Evolutionary conservation across 2,888 invertebrate species (phyloP).

Genomic region (Pollenia labialis): DNA sequence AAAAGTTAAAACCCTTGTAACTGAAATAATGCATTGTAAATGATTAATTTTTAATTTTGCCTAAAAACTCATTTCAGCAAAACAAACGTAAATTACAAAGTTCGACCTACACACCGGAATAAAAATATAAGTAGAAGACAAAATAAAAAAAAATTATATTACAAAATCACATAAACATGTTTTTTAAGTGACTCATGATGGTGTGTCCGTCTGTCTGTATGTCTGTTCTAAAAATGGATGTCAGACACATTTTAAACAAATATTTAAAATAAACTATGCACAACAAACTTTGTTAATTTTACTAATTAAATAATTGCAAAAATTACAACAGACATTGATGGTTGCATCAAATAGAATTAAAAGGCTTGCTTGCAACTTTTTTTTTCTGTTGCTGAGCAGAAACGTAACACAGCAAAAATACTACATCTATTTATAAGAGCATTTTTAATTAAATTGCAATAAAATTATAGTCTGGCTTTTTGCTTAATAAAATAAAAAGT

Average conservation of each 20-base stretch:
- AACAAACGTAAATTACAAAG: conserved; percentile 19
- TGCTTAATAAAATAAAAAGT: neutral
- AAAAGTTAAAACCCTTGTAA: neutral
- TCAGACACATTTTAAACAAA: conserved; percentile 34
- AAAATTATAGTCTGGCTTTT: conserved; percentile 51
- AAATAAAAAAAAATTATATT: conserved; percentile 27
- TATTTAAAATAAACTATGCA: conserved; percentile 12
- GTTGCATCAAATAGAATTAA: conserved; percentile 48
- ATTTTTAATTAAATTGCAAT: conserved; percentile 61
- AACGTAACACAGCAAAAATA: neutral
- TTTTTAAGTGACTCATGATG: conserved; percentile 54
- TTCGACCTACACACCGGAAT: conserved; percentile 52
- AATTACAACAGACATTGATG: conserved; percentile 34
- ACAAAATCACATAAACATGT: conserved; percentile 51
- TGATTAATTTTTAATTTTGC: neutral
- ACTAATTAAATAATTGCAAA: conserved; percentile 60
- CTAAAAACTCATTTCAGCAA: neutral
- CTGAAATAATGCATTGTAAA: neutral
- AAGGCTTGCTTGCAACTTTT: conserved; percentile 9
- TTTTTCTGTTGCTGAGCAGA: neutral
- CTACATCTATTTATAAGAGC: conserved; percentile 28
- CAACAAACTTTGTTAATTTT: conserved; percentile 53
- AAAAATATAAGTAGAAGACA: neutral
- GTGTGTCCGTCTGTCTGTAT: conserved; percentile 29
- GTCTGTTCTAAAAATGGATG: conserved; percentile 37